A percentile compares a stretch with the other conserved stretches of the same genome.
phyloP scores from a whole-genome alignment of 2,797 vertebrate genomes.

The Acanthornis magna region DNA sequence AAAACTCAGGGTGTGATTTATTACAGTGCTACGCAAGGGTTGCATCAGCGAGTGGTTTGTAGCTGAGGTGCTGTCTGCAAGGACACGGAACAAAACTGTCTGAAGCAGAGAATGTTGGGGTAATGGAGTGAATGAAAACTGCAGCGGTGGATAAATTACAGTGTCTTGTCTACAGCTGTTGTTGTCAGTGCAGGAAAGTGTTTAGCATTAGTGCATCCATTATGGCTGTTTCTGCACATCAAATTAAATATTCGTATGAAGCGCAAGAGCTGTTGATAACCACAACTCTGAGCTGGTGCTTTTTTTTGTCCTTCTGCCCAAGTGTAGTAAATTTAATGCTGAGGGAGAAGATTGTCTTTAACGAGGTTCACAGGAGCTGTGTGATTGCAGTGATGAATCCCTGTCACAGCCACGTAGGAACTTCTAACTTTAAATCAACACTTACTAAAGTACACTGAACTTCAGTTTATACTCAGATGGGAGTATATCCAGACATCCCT shows the following conservation, averaged over 20 bases:
- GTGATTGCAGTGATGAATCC: not conserved
- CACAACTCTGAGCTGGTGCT: not conserved
- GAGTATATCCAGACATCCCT: not conserved
- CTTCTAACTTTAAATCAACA: not conserved
- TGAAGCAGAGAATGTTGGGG: too few species aligned
- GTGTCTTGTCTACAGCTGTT: not conserved
- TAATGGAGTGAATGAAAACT: not conserved
- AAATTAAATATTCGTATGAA: not conserved
- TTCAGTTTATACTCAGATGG: fast-evolving
- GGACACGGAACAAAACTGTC: not conserved
- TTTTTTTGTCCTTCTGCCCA: not conserved
- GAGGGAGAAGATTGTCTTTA: fast-evolving
- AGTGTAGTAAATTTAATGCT: not conserved
- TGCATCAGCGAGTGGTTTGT: not conserved
- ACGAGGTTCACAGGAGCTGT: not conserved
- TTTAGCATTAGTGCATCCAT: not conserved
- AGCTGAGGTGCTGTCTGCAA: not conserved
- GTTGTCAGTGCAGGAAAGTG: not conserved
- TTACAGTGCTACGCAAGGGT: not conserved
- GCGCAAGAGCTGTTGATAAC: not conserved
- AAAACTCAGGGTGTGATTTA: not conserved
- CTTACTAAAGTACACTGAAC: not conserved
- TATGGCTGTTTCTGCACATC: not conserved
- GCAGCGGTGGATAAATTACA: not conserved
- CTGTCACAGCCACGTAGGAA: not conserved